These are phyloP conservation scores for Amiota communis DNA, from an alignment of 2,888 invertebrate genomes.

Conservation along the genomic window DNA sequence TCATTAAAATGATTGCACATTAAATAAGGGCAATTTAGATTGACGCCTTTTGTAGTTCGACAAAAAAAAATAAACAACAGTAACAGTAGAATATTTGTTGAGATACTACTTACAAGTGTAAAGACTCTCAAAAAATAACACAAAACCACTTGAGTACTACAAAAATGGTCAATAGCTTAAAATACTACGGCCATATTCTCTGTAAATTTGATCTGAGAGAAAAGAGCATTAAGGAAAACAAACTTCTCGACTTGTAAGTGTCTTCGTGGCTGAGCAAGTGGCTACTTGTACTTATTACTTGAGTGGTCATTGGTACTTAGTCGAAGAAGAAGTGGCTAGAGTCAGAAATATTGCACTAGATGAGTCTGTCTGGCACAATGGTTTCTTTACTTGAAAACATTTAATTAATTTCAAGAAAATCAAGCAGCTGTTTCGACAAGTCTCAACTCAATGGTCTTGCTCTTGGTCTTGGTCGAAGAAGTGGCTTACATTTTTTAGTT, in stretches of 20 bases:
- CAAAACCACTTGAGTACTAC: neutral
- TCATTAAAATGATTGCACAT: constrained; percentile 1
- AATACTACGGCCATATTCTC: neutral
- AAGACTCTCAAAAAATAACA: constrained; percentile 10
- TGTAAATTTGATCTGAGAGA: neutral
- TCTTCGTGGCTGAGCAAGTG: neutral
- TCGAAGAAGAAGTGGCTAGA: too few species aligned
- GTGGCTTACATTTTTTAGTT: too few species aligned
- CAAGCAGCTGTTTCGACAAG: too few species aligned
- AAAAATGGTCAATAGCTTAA: neutral
- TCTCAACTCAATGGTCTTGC: too few species aligned
- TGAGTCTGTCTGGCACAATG: too few species aligned
- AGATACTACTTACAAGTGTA: neutral
- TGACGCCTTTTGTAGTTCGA: neutral
- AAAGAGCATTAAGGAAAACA: neutral
- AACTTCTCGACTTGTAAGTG: constrained; percentile 4
- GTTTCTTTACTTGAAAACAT: too few species aligned
- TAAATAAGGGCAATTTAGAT: neutral
- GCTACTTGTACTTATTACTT: constrained; percentile 8
- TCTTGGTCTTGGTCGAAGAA: too few species aligned
- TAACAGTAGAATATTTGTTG: too few species aligned
- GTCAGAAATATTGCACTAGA: too few species aligned
- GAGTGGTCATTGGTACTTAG: neutral
- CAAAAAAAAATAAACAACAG: neutral
- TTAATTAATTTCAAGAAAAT: too few species aligned